These are phyloP conservation scores for Aphelenchoides fujianensis DNA, from an alignment of 1,140 invertebrate genomes.

Conservation along the genomic window DNA sequence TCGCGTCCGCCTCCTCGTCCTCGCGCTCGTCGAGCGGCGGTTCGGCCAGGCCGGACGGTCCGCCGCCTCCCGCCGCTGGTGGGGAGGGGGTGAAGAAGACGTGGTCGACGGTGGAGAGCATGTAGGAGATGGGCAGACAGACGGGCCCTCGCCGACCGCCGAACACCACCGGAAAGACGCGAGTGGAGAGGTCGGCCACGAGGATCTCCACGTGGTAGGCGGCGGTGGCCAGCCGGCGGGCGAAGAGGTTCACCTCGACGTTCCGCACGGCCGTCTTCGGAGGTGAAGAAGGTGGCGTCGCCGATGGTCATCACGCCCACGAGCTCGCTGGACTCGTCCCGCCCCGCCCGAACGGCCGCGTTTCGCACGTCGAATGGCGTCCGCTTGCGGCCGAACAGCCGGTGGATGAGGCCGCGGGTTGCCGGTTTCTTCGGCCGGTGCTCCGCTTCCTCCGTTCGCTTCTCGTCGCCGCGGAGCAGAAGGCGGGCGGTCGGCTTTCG, in stretches of 20 bases:
- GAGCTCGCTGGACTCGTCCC: background rate
- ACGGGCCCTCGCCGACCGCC: background rate
- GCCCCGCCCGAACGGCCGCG: background rate
- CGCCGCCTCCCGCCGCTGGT: background rate
- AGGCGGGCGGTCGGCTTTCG: background rate
- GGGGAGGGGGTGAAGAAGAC: background rate
- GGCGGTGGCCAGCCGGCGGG: background rate
- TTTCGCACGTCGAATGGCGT: background rate
- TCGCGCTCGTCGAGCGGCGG: background rate
- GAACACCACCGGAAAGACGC: background rate
- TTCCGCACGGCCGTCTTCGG: background rate
- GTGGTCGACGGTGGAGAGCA: background rate
- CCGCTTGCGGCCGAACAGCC: background rate
- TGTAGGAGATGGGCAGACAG: background rate
- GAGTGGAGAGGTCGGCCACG: background rate
- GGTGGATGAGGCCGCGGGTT: background rate
- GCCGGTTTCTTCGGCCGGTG: background rate
- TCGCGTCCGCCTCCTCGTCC: background rate
- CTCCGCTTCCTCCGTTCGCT: background rate
- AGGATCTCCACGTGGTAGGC: background rate
- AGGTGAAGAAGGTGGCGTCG: background rate
- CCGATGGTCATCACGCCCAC: slow-evolving; percentile 4
- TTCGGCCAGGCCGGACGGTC: background rate
- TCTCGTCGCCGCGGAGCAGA: background rate
- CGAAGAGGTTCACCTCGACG: background rate